These are phyloP conservation scores for Blomia tropicalis DNA, from an alignment of 2,888 invertebrate genomes.

Conservation along the genomic window DNA sequence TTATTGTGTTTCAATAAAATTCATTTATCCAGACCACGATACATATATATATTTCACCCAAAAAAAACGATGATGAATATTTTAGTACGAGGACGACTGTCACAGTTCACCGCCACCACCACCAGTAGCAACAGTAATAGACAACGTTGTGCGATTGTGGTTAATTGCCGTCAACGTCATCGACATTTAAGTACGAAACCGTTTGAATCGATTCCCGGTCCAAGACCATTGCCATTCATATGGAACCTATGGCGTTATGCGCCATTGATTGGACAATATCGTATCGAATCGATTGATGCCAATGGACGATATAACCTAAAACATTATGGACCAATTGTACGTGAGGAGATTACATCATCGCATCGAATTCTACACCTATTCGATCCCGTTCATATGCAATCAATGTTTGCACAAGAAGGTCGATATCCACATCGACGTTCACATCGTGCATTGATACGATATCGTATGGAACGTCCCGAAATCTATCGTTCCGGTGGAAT, in stretches of 20 bases:
- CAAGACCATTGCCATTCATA: conserved; percentile 53
- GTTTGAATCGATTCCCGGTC: conserved; percentile 63
- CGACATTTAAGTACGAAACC: too few relatives aligned
- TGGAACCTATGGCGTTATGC: conserved; percentile 64
- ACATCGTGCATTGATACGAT: conserved; percentile 61
- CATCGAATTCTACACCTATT: conserved; percentile 60
- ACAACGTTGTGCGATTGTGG: too few relatives aligned
- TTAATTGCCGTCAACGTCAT: too few relatives aligned
- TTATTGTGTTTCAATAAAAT: too few relatives aligned
- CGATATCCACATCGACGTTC: conserved; percentile 59
- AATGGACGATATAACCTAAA: conserved; percentile 54
- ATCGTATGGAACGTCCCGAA: conserved; percentile 52
- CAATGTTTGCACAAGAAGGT: conserved; percentile 51
- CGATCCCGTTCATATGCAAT: conserved; percentile 63
- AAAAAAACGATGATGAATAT: too few relatives aligned
- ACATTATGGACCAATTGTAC: conserved; percentile 61
- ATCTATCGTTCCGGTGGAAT: conserved; percentile 65
- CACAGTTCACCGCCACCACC: too few relatives aligned
- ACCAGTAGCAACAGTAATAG: too few relatives aligned
- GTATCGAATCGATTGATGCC: conserved; percentile 50
- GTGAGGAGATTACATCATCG: conserved; percentile 57
- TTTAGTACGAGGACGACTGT: too few relatives aligned
- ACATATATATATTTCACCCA: too few relatives aligned
- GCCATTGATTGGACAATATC: conserved; percentile 56
- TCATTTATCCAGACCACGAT: too few relatives aligned